Base-by-base conservation (phyloP, 2,888 invertebrate species). In the Adelognathus sp. region DNA sequence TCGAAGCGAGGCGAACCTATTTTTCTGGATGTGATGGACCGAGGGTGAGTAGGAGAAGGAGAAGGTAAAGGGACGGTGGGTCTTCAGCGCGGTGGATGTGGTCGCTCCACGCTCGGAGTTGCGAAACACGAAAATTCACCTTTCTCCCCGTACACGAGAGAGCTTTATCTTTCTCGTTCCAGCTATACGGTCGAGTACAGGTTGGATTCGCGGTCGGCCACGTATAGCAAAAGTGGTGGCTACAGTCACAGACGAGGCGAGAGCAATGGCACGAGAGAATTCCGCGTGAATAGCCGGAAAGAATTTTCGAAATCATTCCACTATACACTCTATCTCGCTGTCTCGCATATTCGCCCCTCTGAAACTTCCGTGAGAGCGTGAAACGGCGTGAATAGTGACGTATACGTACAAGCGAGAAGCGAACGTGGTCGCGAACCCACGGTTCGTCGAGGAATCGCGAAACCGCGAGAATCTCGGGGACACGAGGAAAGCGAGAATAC, bases 401-500 rank as follows among this genome's bases (percentile, higher is more conserved):
- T 36, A 11, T 9, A 9, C 9, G 36, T 36, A 36, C 11, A 36
- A 9, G 50, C 33, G 11, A 46, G 4, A 52, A 9, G 31, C 58
- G 36, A 14, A 31, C 58, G 50, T 66, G 46, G 61, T 58, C 66
- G 58, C 52, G 18, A n/a, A 50, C 41, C 56, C 11, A 33, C n/a
- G 11, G 9, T 36, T 69, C 29, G 27, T 54, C 64, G 63, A 64
- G 41, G 54, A 69, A 75, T 67, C 61, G 69, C 54, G 21, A 54
- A 75, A 72, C 44, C 56, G 54, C 44, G 63, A 56, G 58, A 44
- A 73, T 73, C 46, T 71, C 44, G 63, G 61, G 50, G 52, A 75
- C 63, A 75, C 63, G 63, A n/a, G n/a, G 58, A 66, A 54, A 50
- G 54, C 70, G 79, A 72, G 72, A 81, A 79, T 77, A n/a, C n/a